Conservation (phyloP, 2,797 vertebrate species). For the Antrozous pallidus region DNA sequence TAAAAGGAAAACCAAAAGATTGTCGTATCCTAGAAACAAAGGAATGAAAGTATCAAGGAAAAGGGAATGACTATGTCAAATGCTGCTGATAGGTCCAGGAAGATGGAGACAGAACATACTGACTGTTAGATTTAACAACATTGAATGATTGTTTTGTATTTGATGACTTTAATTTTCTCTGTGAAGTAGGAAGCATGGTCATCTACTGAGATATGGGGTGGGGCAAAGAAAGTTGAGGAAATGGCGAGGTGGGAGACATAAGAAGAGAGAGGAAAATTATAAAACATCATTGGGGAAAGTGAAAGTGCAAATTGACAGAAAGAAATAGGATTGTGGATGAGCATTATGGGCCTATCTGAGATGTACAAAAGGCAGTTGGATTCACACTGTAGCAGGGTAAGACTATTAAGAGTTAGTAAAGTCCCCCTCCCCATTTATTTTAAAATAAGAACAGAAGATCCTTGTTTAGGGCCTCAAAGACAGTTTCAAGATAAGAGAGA, state of each 20-base stretch:
- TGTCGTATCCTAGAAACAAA: background rate
- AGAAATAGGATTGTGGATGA: background rate
- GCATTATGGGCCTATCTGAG: background rate
- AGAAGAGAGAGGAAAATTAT: background rate
- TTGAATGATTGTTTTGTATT: background rate
- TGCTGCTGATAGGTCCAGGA: background rate
- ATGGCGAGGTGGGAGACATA: background rate
- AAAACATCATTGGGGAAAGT: background rate
- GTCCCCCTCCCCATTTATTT: background rate
- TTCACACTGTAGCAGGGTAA: background rate
- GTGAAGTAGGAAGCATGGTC: background rate
- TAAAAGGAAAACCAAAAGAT: background rate
- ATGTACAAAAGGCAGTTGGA: background rate
- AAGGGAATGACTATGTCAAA: background rate
- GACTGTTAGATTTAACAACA: background rate
- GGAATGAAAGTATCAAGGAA: background rate
- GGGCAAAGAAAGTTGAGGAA: background rate
- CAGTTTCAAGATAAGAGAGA: constrained; percentile 71
- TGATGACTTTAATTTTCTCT: background rate
- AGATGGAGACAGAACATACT: background rate
- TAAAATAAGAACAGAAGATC: constrained; percentile 63
- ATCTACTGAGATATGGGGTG: background rate
- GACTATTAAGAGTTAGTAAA: constrained; percentile 46
- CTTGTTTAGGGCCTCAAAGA: constrained; percentile 55
- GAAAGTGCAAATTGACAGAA: background rate